phyloP scores from a whole-genome alignment of 2,888 invertebrate species.

The Drosophila buzzatii region DNA sequence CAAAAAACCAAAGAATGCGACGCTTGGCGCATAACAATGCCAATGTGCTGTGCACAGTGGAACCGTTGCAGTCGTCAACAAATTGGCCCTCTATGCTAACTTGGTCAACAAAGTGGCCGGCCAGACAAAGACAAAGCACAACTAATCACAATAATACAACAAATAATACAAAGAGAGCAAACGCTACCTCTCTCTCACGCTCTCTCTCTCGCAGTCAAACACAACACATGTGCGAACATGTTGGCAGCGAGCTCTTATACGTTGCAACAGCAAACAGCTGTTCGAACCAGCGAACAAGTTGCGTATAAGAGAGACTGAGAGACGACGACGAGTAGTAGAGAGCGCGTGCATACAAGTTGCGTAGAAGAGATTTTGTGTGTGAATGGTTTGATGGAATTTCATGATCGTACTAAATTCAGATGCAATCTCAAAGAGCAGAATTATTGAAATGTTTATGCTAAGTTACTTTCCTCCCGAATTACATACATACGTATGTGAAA shows the following conservation, averaged over 20 bases:
- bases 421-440: not conserved
- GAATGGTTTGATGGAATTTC: constrained; percentile 46
- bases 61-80: constrained; percentile 49
- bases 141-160: constrained; percentile 27
- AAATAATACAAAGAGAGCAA: constrained; percentile 17
- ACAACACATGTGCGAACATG: constrained; percentile 54
- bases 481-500: not conserved
- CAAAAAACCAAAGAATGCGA: constrained; percentile 59
- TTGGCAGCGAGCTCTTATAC: constrained; percentile 50
- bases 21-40: constrained; percentile 77
- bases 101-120: constrained; percentile 50
- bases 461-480: not conserved
- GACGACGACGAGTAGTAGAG: constrained; percentile 18
- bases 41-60: constrained; percentile 52
- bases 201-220: constrained; percentile 3
- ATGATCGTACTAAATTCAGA: constrained; percentile 49
- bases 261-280: constrained; percentile 47
- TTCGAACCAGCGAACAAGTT: constrained; percentile 56
- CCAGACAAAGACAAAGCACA: constrained; percentile 15
- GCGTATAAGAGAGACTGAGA: constrained; percentile 64
- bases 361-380: constrained; percentile 39
- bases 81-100: constrained; percentile 33
- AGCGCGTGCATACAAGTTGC: constrained; percentile 44
- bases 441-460: not conserved
- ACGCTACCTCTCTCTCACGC: too few relatives aligned